Evolutionary conservation across 2,113 vertebrate species (phyloP).

Genomic region (Megaceryle torquata): DNA sequence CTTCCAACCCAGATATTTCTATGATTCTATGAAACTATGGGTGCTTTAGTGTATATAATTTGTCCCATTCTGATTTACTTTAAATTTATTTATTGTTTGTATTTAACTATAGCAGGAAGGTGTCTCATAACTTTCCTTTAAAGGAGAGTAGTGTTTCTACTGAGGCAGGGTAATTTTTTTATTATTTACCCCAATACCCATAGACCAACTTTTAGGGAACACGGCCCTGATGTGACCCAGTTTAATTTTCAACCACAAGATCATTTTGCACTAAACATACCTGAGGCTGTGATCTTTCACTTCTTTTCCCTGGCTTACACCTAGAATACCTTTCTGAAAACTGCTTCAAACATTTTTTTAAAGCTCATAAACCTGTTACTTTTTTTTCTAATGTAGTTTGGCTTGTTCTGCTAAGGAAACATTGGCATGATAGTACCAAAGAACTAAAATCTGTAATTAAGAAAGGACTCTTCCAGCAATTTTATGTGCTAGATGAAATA

Average conservation of each 20-base stretch:
- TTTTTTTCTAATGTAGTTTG: background rate
- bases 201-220: background rate
- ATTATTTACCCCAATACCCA: background rate
- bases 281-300: background rate
- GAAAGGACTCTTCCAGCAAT: background rate
- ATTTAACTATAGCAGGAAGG: background rate
- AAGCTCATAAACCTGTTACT: background rate
- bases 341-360: background rate
- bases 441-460: constrained; percentile 40
- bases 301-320: background rate
- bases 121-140: background rate
- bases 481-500: constrained; percentile 41
- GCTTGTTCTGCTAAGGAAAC: constrained; percentile 21
- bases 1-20: no score
- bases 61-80: background rate
- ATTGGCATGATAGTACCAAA: constrained; percentile 4
- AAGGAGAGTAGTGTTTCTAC: background rate
- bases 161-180: background rate
- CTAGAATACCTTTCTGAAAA: background rate
- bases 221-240: background rate
- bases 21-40: background rate
- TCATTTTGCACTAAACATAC: background rate
- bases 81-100: background rate
- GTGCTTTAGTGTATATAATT: background rate
- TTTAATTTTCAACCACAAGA: background rate